phyloP scores from a whole-genome alignment of 2,888 invertebrate genomes.

The Loripinus fragilis region DNA sequence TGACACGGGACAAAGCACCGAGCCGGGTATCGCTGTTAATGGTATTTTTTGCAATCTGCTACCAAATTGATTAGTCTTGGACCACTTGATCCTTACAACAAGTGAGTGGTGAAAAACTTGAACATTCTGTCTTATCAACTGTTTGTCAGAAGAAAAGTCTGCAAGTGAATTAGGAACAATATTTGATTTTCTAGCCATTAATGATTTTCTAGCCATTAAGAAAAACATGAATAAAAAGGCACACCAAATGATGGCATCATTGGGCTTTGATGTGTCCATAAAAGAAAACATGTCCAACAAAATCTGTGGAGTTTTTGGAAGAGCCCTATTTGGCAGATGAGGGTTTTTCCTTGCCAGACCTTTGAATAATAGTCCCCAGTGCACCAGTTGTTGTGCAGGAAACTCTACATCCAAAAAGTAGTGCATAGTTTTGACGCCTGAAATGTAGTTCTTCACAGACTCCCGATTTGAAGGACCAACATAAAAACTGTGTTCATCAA shows the following conservation, averaged over 20 bases:
- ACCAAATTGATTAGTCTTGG: background rate
- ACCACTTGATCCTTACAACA: background rate
- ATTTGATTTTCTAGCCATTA: conserved; percentile 9
- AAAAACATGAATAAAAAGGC: background rate
- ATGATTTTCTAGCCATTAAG: too few relatives aligned
- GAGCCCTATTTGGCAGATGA: background rate
- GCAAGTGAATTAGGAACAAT: background rate
- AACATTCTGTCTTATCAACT: background rate
- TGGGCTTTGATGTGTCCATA: background rate
- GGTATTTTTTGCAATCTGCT: background rate
- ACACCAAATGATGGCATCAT: conserved; percentile 1
- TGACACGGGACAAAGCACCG: background rate
- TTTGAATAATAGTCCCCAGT: background rate
- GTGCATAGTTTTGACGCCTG: too few relatives aligned
- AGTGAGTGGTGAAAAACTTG: background rate
- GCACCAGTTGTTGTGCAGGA: background rate
- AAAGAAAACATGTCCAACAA: background rate
- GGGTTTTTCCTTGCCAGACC: background rate
- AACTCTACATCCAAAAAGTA: background rate
- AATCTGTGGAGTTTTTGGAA: conserved; percentile 7
- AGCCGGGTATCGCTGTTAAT: background rate
- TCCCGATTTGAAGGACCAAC: background rate
- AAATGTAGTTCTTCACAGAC: background rate
- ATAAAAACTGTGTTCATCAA: background rate
- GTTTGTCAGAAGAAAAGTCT: background rate